These are phyloP conservation scores for Yponomeuta evonymella DNA, from an alignment of 2,888 invertebrate genomes.

Conservation along the genomic window DNA sequence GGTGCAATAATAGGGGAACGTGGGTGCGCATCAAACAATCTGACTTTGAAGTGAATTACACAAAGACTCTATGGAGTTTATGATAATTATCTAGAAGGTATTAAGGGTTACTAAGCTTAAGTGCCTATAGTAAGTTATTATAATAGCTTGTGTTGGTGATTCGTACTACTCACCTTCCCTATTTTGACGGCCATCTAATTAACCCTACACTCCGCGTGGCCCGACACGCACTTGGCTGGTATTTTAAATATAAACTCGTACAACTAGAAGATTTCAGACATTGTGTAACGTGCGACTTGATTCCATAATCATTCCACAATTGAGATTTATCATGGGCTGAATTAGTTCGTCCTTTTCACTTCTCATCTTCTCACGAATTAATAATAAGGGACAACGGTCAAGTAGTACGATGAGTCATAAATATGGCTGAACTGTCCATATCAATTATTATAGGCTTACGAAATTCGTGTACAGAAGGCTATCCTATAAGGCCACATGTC, in stretches of 20 bases:
- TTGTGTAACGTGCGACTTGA: background rate
- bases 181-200: no score
- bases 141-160: no score
- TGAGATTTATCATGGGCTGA: background rate
- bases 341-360: constrained; percentile 12
- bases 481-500: no score
- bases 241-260: no score
- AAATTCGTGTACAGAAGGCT: no score
- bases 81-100: background rate
- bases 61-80: constrained; percentile 22
- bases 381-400: background rate
- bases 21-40: constrained; percentile 44
- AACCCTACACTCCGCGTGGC: no score
- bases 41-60: constrained; percentile 35
- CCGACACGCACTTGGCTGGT: no score
- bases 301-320: background rate
- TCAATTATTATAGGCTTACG: no score
- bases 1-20: constrained; percentile 23
- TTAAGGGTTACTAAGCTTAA: background rate
- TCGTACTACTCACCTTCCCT: no score
- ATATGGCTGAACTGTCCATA: constrained; percentile 19
- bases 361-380: constrained; percentile 7
- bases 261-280: no score
- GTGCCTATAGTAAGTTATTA: background rate
- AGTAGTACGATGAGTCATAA: background rate